Evolutionary conservation across 2,888 invertebrate genomes (phyloP).

Genomic region (Eupithecia tripunctaria): DNA sequence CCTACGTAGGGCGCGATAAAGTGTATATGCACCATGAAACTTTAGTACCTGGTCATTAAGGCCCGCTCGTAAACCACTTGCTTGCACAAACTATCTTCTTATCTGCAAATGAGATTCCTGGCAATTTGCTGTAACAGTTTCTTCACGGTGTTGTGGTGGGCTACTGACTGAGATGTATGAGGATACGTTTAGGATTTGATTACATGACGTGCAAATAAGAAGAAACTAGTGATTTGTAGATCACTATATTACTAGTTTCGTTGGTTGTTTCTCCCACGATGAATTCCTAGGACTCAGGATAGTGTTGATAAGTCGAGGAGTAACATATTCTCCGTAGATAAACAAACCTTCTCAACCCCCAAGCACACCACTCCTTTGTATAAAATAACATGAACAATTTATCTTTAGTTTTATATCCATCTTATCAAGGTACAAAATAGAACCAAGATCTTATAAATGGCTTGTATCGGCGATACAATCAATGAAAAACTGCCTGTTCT

Average conservation of each 20-base stretch:
- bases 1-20: slow-evolving; percentile 30
- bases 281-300: background rate
- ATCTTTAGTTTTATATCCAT: slow-evolving; percentile 41
- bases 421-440: slow-evolving; percentile 46
- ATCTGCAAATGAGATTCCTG: slow-evolving; percentile 30
- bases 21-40: slow-evolving; percentile 35
- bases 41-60: slow-evolving; percentile 38
- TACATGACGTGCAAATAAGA: background rate
- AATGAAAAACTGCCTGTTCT: slow-evolving; percentile 69
- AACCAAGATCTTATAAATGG: slow-evolving; percentile 55
- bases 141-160: slow-evolving; percentile 5
- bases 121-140: slow-evolving; percentile 19
- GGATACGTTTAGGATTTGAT: background rate
- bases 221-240: background rate
- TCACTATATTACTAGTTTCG: background rate
- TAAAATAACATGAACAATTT: slow-evolving; percentile 39
- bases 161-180: background rate
- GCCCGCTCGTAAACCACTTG: slow-evolving; percentile 29
- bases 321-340: background rate
- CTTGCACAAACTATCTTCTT: slow-evolving; percentile 30
- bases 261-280: background rate
- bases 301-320: background rate
- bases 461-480: slow-evolving; percentile 63
- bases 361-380: slow-evolving; percentile 1
- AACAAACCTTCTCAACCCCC: background rate